Evolutionary conservation across 2,113 vertebrate genomes (phyloP).

Genomic region (Danionella cerebrum): DNA sequence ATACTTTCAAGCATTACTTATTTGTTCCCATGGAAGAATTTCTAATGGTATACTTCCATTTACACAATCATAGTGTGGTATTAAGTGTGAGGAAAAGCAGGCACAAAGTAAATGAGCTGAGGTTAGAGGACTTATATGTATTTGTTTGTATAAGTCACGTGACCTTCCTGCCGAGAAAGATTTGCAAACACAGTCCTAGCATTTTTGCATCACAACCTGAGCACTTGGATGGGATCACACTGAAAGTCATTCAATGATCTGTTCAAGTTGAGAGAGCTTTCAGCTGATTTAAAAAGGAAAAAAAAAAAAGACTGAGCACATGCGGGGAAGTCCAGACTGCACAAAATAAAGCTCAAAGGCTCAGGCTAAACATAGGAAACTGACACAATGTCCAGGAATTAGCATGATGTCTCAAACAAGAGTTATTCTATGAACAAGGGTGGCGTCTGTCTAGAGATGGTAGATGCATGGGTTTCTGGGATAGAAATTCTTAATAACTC

Average conservation of each 20-base stretch:
- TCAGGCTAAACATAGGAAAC: conserved; percentile 22
- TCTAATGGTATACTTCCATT: conserved; percentile 7
- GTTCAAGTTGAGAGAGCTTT: not conserved
- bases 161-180: not conserved
- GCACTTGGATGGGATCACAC: not conserved
- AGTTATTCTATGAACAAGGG: conserved; percentile 15
- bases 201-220: not conserved
- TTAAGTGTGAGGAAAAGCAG: too few species aligned
- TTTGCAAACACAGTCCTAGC: conserved; percentile 10
- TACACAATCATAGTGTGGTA: conserved; percentile 34
- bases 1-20: too few species aligned
- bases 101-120: conserved; percentile 29
- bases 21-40: too few species aligned
- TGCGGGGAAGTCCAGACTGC: conserved; percentile 1
- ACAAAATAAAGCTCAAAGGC: not conserved
- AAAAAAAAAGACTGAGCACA: not conserved
- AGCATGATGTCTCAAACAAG: not conserved
- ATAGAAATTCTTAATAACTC: too few species aligned
- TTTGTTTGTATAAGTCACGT: conserved; percentile 22
- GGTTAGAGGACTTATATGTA: not conserved
- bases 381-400: conserved; percentile 26
- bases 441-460: not conserved
- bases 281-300: not conserved
- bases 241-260: not conserved
- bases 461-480: not conserved